Evolutionary conservation across 2,797 vertebrate genomes (phyloP), one percentile per base, ranked within the genome.

Genomic region (Enteromius radiatus): DNA sequence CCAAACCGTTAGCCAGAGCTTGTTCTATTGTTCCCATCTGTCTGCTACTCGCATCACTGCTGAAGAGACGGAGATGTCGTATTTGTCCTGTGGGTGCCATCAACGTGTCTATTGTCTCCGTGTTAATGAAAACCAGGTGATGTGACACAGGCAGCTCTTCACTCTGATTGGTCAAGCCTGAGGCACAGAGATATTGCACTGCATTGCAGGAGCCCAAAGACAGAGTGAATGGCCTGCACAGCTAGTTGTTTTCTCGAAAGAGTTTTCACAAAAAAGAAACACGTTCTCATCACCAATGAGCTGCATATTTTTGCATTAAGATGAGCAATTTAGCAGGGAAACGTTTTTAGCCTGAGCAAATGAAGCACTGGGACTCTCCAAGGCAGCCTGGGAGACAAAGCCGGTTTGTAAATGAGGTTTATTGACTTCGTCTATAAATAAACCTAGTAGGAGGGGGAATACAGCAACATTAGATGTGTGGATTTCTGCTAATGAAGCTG

Each of bases 401-500:
- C 77, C 28, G 52, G 49, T 71, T 83, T 83, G 82, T 70, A 76
- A 81, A 84, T 80, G 47, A 78, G 64, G 61, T 84, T 82, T 81
- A 82, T 78, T 83, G 65, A 86, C 82, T 56, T 61, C 15, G 6
- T 80, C 84, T 87, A 86, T 78, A 84, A 88, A 88, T 88, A 86
- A 81, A 83, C 56, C 45, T 69, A 33, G 82, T 80, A 83, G 83
- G 84, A 74, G 83, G 82, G 87, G 83, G 85, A 88, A 87, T 84
- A 86, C 64, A 85, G 85, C 86, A 63, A 78, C 86, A 86, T 90
- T 86, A 90, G 83, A 78, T 23, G 47, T 41, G 81, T 78, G 76
- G 67, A 84, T 78, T 84, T 86, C 83, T 81, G 59, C 86, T 91
- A 92, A 91, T 87, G 84, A 90, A 78, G 86, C 85, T 87, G 86